Evolutionary conservation across 2,113 vertebrate genomes (phyloP).

Genomic region (Brachyhypopomus gauderio): DNA sequence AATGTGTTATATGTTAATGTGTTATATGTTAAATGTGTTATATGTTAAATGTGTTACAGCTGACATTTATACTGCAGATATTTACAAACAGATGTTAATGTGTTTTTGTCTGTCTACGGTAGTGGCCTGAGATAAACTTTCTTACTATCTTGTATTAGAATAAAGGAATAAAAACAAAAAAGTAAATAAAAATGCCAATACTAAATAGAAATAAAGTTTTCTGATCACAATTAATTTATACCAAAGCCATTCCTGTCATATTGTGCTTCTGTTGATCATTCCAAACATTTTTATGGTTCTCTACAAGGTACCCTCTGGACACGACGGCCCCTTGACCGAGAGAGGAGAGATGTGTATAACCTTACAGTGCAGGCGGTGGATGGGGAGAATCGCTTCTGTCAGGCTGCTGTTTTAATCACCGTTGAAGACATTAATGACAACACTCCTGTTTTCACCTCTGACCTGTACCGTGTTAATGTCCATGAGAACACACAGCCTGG

Average conservation of each 20-base stretch:
- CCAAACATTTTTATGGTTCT: background rate
- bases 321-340: slow-evolving; percentile 75
- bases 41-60: background rate
- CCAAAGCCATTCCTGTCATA: no score
- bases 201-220: no score
- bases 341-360: slow-evolving; percentile 75
- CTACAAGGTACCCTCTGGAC: slow-evolving; percentile 82
- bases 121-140: no score
- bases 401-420: slow-evolving; percentile 70
- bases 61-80: background rate
- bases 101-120: no score
- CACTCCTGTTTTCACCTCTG: slow-evolving; percentile 78
- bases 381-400: slow-evolving; percentile 78
- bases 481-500: slow-evolving; percentile 83
- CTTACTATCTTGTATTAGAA: no score
- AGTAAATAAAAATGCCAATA: no score
- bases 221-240: no score
- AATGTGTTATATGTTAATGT: no score
- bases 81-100: background rate
- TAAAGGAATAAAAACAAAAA: no score
- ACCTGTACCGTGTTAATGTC: slow-evolving; percentile 77
- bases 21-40: no score
- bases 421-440: slow-evolving; percentile 85
- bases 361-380: slow-evolving; percentile 78
- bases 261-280: background rate